Conservation (phyloP, 2,888 invertebrate genomes). For the Autographa pulchrina region DNA sequence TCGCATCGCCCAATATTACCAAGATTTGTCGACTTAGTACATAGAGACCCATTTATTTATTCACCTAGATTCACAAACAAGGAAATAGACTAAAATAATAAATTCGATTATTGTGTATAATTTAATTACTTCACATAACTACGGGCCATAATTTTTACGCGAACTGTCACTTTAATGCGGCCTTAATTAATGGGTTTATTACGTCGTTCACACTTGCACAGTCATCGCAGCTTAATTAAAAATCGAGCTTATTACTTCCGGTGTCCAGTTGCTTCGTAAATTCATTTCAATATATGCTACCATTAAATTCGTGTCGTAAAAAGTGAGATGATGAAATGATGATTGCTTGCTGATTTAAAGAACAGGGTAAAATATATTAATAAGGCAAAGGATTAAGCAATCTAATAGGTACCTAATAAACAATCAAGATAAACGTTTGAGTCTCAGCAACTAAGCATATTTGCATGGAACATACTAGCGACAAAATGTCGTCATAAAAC, state of each 20-base stretch:
- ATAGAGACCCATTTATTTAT: neutral
- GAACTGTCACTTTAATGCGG: conserved; percentile 56
- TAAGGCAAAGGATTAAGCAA: no score
- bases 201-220: conserved; percentile 64
- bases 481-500: neutral
- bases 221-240: conserved; percentile 72
- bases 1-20: neutral
- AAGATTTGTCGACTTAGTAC: neutral
- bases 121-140: conserved; percentile 59
- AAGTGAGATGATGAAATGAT: neutral
- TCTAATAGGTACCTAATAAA: no score
- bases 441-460: no score
- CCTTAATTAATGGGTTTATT: conserved; percentile 74
- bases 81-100: conserved; percentile 27
- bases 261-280: conserved; percentile 35
- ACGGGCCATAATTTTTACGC: conserved; percentile 58
- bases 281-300: conserved; percentile 20
- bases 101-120: conserved; percentile 54
- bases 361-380: conserved; percentile 55
- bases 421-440: no score
- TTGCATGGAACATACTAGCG: neutral
- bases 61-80: neutral
- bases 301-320: conserved; percentile 1
- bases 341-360: conserved; percentile 10
- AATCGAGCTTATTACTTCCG: conserved; percentile 34